Evolutionary conservation across 2,113 vertebrate genomes (phyloP), one percentile per base, ranked within the genome.

Genomic region (Onychostruthus taczanowskii): DNA sequence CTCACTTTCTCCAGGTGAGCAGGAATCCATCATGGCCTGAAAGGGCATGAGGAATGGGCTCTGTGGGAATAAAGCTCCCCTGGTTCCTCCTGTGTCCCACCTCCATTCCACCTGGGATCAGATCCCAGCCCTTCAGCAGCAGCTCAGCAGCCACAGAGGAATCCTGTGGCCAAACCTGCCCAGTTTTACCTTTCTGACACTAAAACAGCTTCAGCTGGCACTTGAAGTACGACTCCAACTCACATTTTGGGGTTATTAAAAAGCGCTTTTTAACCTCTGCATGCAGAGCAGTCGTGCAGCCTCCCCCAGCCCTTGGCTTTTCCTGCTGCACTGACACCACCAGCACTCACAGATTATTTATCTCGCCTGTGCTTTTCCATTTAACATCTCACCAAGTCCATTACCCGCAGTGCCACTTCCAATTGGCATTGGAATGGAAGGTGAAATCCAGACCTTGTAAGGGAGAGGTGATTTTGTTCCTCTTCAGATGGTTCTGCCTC

Each of bases 401-500:
- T 97, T 95, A 95, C 94, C 94, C 79, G 55, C 95, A 22, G 27
- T 89, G 95, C 93, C 93, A 92, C 92, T 96, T 94, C 93, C 94
- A 96, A 89, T 95, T 73, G 94, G 87, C 88, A 44, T 35, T 72
- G 89, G 88, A 58, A 90, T 35, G 87, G 89, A 92, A 96, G 94
- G 95, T 89, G 96, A 92, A 89, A 94, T 64, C 90, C 75, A 96
- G 95, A 84, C 85, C 95, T 94, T 66, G 93, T 64, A 81, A 85
- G 91, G 92, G 93, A 96, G 78, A 94, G 96, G 93, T 92, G 95
- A 92, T 96, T 97, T 90, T 84, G 83, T 78, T 95, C 92, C 90
- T 76, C 89, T 37, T 94, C 96, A 90, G 90, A 92, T 72, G 90
- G 61, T 75, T 78, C 92, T 96, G 93, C 96, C 88, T 94, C 92